Evolutionary conservation across 2,797 vertebrate species (phyloP), one percentile per base, ranked within the genome.

Genomic region (Taenioides sp.): DNA sequence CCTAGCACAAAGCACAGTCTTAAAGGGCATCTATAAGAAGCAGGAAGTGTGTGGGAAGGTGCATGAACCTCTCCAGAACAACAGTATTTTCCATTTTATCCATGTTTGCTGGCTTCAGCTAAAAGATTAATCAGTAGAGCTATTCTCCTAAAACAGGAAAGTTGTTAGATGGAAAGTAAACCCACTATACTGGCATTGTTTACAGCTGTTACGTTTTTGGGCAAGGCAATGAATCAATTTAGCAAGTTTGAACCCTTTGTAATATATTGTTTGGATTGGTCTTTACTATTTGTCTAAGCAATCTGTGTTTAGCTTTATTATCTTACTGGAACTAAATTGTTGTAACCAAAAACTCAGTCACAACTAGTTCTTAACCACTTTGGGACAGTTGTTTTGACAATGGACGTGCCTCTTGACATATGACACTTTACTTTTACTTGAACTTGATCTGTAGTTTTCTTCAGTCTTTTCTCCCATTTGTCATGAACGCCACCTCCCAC

Each of bases 401-500:
- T 61, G 59, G 12, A 34, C 18, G 2, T 37, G 18, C 17, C 7
- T 34, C 28, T 34, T 31, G 59, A 61, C 59, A 37, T 61, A 10
- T 31, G 31, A 61, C 18, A 20, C 31, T 61, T 47, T 47, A 47
- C 43, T 47, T 22, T 61, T 20, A 61, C 59, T 61, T 61, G 59
- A 61, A 61, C 17, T 4, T 61, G 59, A 37, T 31, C 59, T 61
- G 59, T 9, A 47, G 59, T 37, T 61, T 28, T 31, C 58, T 60
- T 23, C 11, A 58, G 27, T 58, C 58, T 27, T 60, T 60, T 34
- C 55, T 12, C 14, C 22, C 22, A 23, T 22, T 25, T 58, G 55
- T 25, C 23, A 25, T 23, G 20, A 47, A 16, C 57, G 17, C 23
- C 18, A 47, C 68, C 20, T 66, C 12, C 68, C 80, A 60, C 62